These are phyloP conservation scores for Vulpes vulpes DNA, from an alignment of 2,113 vertebrate species.

Conservation along the genomic window DNA sequence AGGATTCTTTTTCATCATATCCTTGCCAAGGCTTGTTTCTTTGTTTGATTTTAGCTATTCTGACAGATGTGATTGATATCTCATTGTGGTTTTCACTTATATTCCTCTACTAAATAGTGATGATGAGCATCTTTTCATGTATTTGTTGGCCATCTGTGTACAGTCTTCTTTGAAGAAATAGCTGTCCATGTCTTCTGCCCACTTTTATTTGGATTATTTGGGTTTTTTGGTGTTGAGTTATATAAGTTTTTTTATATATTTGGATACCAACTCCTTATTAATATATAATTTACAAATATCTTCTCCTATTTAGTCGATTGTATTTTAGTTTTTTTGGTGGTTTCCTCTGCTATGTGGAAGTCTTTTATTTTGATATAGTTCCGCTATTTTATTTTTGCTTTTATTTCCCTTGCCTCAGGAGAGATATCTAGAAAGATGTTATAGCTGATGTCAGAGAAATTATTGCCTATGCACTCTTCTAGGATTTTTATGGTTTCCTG, in stretches of 20 bases:
- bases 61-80: neutral
- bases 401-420: neutral
- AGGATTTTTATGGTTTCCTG: neutral
- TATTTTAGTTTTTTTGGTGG: neutral
- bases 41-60: neutral
- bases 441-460: neutral
- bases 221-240: neutral
- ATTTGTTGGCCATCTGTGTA: neutral
- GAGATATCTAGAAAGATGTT: neutral
- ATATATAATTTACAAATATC: neutral
- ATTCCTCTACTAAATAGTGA: neutral
- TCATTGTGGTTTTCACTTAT: neutral
- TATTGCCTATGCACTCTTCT: neutral
- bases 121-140: neutral
- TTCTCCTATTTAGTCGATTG: neutral
- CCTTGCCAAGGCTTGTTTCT: neutral
- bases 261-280: neutral
- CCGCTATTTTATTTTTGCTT: neutral
- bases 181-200: neutral
- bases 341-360: neutral
- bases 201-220: neutral
- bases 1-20: neutral
- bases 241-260: neutral
- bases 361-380: neutral
- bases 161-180: neutral